Evolutionary conservation across 2,888 invertebrate genomes (phyloP).

Genomic region (Drymonia ruficornis): DNA sequence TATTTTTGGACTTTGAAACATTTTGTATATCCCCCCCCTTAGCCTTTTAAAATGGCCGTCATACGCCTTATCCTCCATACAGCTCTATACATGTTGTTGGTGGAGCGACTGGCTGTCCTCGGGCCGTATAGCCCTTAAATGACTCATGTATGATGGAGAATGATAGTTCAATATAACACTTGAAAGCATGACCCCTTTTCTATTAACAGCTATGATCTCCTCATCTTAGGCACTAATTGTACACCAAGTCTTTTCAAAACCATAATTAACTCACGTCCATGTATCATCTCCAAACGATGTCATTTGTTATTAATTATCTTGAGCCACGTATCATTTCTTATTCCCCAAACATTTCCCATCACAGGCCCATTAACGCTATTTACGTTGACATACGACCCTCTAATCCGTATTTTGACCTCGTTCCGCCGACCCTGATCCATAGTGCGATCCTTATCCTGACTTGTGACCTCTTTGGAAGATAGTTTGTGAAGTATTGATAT

Average conservation of each 20-base stretch:
- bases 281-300: background rate
- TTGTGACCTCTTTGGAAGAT: background rate
- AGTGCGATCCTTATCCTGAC: background rate
- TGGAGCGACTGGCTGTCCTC: too few species aligned
- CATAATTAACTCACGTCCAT: background rate
- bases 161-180: too few species aligned
- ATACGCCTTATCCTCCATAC: too few species aligned
- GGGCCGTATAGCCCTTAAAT: too few species aligned
- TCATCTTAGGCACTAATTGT: background rate
- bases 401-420: background rate
- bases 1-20: too few species aligned
- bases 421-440: background rate
- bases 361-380: background rate
- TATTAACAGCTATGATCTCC: too few species aligned
- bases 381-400: background rate
- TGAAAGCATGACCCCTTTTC: too few species aligned
- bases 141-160: too few species aligned
- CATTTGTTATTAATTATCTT: conserved; percentile 1
- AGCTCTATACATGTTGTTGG: too few species aligned
- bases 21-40: too few species aligned
- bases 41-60: too few species aligned
- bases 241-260: background rate
- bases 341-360: conserved; percentile 1
- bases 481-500: too few species aligned
- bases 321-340: background rate